A percentile compares a stretch with the other conserved stretches of the same genome.
Evolutionary conservation across 64 coral and sea anemone species (phyloP).

Genomic region (Platygyra sinensis): DNA sequence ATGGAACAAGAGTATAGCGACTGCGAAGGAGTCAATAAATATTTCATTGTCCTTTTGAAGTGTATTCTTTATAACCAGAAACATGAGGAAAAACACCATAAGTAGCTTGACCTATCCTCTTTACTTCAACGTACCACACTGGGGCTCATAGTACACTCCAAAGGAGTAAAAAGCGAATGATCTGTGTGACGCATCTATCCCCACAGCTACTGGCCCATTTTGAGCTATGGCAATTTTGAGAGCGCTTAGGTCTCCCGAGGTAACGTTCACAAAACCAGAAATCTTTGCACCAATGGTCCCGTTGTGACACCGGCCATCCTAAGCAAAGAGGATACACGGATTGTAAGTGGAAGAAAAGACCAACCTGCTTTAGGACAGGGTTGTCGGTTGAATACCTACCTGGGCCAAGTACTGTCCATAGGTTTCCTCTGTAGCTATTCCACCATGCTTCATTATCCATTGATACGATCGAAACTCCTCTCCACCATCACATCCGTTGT

Average conservation of each 20-base stretch:
- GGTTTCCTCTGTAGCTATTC: slow-evolving; percentile 82
- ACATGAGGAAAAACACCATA: too few relatives aligned
- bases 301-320: slow-evolving; percentile 83
- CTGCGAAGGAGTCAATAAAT: too few relatives aligned
- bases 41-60: too few relatives aligned
- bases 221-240: slow-evolving; percentile 90
- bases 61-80: background rate
- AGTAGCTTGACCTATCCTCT: too few relatives aligned
- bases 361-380: background rate
- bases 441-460: slow-evolving; percentile 91
- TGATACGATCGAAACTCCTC: slow-evolving; percentile 82
- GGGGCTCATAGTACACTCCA: slow-evolving; percentile 99
- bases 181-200: slow-evolving; percentile 96
- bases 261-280: slow-evolving; percentile 84
- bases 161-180: slow-evolving; percentile 95
- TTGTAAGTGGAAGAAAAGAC: background rate
- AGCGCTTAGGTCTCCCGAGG: slow-evolving; percentile 75
- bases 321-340: background rate
- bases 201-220: slow-evolving; percentile 81
- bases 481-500: slow-evolving; percentile 92
- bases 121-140: slow-evolving; percentile 74
- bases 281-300: slow-evolving; percentile 81
- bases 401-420: slow-evolving; percentile 89
- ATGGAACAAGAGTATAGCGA: too few relatives aligned
- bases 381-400: slow-evolving; percentile 23